phyloP scores from a whole-genome alignment of 2,113 vertebrate genomes.

The Mus pahari region DNA sequence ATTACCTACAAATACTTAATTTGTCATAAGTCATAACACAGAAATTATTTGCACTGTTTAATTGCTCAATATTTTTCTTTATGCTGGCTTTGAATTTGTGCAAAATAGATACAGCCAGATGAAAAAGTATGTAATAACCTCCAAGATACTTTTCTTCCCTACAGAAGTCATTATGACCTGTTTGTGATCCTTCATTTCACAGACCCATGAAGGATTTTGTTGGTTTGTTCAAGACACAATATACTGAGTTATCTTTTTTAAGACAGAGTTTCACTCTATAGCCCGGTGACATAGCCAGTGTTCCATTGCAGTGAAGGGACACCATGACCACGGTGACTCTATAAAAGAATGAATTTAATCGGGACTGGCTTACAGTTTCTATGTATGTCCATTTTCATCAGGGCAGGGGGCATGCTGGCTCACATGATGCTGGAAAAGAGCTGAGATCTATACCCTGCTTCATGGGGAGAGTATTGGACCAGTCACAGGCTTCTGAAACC shows the following conservation, averaged over 20 bases:
- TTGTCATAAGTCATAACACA: constrained; percentile 13
- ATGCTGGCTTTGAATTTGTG: background rate
- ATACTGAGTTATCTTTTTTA: background rate
- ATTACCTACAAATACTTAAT: constrained; percentile 56
- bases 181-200: background rate
- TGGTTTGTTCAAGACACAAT: background rate
- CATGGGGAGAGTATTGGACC: background rate
- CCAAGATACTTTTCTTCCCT: background rate
- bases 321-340: too few species aligned
- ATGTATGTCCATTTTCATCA: background rate
- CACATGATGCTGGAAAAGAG: background rate
- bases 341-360: background rate
- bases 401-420: background rate
- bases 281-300: too few species aligned
- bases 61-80: constrained; percentile 40
- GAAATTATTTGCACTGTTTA: constrained; percentile 33
- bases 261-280: background rate
- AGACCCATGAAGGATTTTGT: background rate
- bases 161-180: background rate
- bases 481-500: background rate
- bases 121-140: background rate
- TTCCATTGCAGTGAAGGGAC: background rate
- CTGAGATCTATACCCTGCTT: background rate
- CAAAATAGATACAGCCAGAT: background rate
- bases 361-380: background rate